These are phyloP conservation scores for Arothron firmamentum DNA, from an alignment of 2,113 vertebrate species.

Conservation along the genomic window DNA sequence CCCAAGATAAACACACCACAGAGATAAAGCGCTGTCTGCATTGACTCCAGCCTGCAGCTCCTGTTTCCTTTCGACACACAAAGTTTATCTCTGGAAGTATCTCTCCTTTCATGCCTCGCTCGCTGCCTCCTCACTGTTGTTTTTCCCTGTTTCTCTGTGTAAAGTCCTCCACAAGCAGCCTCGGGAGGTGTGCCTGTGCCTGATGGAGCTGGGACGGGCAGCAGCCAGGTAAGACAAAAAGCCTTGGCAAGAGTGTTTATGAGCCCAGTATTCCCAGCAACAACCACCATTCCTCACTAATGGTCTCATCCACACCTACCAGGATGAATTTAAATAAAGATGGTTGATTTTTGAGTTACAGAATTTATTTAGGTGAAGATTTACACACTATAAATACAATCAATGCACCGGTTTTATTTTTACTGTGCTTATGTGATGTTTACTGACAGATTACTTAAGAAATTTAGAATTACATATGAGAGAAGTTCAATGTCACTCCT, in stretches of 20 bases:
- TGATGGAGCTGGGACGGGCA: slow-evolving; percentile 92
- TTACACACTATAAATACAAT: too few relatives aligned
- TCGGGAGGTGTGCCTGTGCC: slow-evolving; percentile 92
- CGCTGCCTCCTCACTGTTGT: slow-evolving; percentile 6
- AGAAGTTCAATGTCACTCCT: background rate
- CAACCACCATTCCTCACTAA: too few relatives aligned
- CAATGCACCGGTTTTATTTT: too few relatives aligned
- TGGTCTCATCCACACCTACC: too few relatives aligned
- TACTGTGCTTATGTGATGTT: too few relatives aligned
- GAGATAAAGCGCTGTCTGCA: slow-evolving; percentile 26
- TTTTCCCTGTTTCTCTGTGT: slow-evolving; percentile 25
- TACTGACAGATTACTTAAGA: too few relatives aligned
- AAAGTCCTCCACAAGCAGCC: slow-evolving; percentile 96
- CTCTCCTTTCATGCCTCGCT: slow-evolving; percentile 35
- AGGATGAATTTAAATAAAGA: too few relatives aligned
- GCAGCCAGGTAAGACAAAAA: slow-evolving; percentile 82
- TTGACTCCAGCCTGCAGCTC: slow-evolving; percentile 7
- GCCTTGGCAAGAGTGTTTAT: too few relatives aligned
- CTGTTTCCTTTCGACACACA: slow-evolving; percentile 24
- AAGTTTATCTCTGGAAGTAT: slow-evolving; percentile 55
- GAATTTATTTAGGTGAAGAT: too few relatives aligned
- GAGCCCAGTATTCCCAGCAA: too few relatives aligned
- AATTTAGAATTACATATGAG: too few relatives aligned
- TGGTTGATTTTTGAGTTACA: too few relatives aligned
- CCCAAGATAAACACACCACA: slow-evolving; percentile 50